Percentiles rank a stretch among this genome's conserved stretches.
These are phyloP conservation scores for Xiphias gladius DNA, from an alignment of 2,113 vertebrate species.

Conservation along the genomic window DNA sequence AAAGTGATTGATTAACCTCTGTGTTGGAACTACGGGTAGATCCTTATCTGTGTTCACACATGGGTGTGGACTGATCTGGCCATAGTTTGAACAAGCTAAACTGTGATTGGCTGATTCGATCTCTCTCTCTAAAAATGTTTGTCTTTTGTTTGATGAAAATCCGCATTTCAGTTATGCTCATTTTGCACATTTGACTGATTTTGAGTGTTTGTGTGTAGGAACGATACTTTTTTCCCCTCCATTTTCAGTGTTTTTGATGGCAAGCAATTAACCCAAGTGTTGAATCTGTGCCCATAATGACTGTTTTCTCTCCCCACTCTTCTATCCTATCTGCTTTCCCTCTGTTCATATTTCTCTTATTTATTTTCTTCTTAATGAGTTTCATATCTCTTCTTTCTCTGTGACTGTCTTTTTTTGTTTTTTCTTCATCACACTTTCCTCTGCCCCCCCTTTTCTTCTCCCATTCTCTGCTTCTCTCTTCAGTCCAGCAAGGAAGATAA, in stretches of 20 bases:
- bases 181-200: slow-evolving; percentile 14
- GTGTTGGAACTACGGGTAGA: slow-evolving; percentile 26
- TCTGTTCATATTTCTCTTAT: slow-evolving; percentile 29
- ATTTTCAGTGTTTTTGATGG: slow-evolving; percentile 20
- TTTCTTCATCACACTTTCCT: not conserved
- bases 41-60: slow-evolving; percentile 54
- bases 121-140: not conserved
- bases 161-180: not conserved
- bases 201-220: slow-evolving; percentile 1
- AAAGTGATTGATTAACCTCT: slow-evolving; percentile 75
- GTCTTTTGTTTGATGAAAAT: slow-evolving; percentile 1
- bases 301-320: slow-evolving; percentile 46
- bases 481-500: slow-evolving; percentile 99
- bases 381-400: not conserved
- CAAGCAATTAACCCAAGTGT: slow-evolving; percentile 46
- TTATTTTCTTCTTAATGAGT: slow-evolving; percentile 4
- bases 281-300: slow-evolving; percentile 49
- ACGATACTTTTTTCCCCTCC: not conserved
- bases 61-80: slow-evolving; percentile 41
- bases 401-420: not conserved
- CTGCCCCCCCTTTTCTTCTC: slow-evolving; percentile 16
- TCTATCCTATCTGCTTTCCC: slow-evolving; percentile 6
- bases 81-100: slow-evolving; percentile 38
- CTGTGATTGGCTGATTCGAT: slow-evolving; percentile 10
- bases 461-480: slow-evolving; percentile 50